Base-by-base conservation (phyloP, 2,888 invertebrate species). In the Meandrusa payeni region DNA sequence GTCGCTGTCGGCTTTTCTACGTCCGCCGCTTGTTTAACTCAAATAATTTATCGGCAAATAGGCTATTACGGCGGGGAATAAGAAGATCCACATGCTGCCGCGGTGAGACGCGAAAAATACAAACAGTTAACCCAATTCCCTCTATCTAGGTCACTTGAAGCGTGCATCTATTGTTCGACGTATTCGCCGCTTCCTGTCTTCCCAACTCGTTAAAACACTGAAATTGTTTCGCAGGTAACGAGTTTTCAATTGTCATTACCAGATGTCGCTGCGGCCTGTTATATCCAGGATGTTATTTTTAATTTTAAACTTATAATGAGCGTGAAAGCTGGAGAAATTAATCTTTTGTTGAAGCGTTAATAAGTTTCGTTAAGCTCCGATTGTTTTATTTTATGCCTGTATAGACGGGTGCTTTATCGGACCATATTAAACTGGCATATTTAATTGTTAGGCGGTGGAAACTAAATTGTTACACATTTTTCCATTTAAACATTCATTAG, bases 41-140 rank as follows among this genome's bases (percentile, higher is more conserved):
- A 57, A 67, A 73, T 76, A 75, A 73, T 61, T 76, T 73, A 74
- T 69, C 67, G 65, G 61, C 65, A 57, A 72, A 77, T 73, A 57
- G 71, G 59, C 71, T 68, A 69, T 76, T 73, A 72, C 59, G 55
- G 47, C 50, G 47, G 54, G 55, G 57, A 61, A 55, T 51, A 64
- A 60, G 59, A 60, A 59, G 54, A 53, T 51, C 56, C 56, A 58
- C 59, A 58, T 58, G 55, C 51, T 54, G 38, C 48, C 40, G 51
- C 45, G 47, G 57, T 57, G 56, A 61, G 50, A 60, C 51, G 57
- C 54, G 59, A 61, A 66, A 61, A 69, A 70, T 70, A 67, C 64
- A 62, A 61, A 62, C 62, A 58, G 70, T 75, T 76, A 76, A 79
- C 78, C 75, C 64, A 68, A 71, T 73, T 65, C 41, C 47, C n/a